Conservation (phyloP, 37 sponge, comb jelly and placozoan genomes). For the Amphimedon queenslandica region DNA sequence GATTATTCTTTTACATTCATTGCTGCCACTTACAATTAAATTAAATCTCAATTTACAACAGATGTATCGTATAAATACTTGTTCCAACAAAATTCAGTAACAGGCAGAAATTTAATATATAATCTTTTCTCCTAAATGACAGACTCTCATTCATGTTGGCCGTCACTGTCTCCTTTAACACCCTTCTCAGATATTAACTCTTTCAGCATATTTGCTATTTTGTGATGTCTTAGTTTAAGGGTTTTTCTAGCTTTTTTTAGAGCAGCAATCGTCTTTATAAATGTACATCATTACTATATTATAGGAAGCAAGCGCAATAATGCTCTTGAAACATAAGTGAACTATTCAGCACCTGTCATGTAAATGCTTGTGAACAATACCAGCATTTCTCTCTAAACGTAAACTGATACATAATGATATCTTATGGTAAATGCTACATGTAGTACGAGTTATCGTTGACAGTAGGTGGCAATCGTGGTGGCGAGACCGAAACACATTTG, state of each 20-base stretch:
- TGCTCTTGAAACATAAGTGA: neutral
- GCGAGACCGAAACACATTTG: neutral
- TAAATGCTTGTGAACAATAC: neutral
- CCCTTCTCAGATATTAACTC: neutral
- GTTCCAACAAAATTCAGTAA: neutral
- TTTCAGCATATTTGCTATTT: neutral
- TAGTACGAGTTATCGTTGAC: neutral
- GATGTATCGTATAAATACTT: neutral
- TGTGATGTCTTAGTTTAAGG: neutral
- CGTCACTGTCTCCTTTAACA: neutral
- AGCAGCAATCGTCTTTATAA: neutral
- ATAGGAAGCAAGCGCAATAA: neutral
- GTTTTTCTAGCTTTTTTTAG: neutral
- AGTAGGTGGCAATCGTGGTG: neutral
- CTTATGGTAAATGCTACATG: neutral
- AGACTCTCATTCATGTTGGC: neutral
- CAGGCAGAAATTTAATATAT: neutral
- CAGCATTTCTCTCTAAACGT: neutral
- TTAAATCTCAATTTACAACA: neutral
- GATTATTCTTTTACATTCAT: neutral
- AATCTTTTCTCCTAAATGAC: neutral
- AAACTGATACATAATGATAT: neutral
- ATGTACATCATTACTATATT: neutral
- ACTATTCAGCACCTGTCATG: neutral
- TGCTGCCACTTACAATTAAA: neutral